Evolutionary conservation across 2,113 vertebrate genomes (phyloP), one percentile per base, ranked within the genome.

Genomic region (Dasypus novemcinctus): DNA sequence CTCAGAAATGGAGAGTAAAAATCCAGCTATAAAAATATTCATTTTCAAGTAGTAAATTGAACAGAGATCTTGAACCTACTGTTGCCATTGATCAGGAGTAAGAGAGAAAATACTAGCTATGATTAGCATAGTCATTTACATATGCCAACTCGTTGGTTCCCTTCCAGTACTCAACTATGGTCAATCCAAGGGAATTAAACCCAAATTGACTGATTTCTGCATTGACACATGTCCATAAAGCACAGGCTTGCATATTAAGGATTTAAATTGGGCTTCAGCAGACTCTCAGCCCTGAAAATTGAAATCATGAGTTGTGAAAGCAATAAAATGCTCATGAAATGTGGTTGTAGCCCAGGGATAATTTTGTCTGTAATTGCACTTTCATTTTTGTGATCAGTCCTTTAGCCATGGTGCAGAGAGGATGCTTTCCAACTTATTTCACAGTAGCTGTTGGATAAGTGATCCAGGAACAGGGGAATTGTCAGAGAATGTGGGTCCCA

Each of bases 241-340:
- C 57, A 23, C 7, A 57, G 17, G 75, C 87, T 93, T 14, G 68
- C 86, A 4, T 43, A 74, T 93, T 84, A 93, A 76, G 93, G 84
- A 91, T 97, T 96, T 97, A 93, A 97, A 97, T 92, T 94, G 91
- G 86, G 27, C 87, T 96, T 68, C 2, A 2, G 4, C 91, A 84
- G 95, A 78, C 84, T 97, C 96, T 95, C 80, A 81, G 61, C 78
- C 20, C 94, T 97, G 98, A 98, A 97, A 98, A 98, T 97, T 97
- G 97, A 95, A 98, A 96, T 88, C 1, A 2, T 82, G 89, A 81
- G 31, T 94, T 36, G 11, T 96, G 95, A 98, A 97, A 96, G 98
- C 97, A 97, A 98, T 96, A 97, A 98, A 98, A 97, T 87, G 59
- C 94, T 89, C 96, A 93, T 46, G 91, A 97, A 95, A 93, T 95